Percentiles rank a stretch among this genome's conserved stretches.
Conservation (phyloP, 2,113 vertebrate genomes). For the Grus americana region DNA sequence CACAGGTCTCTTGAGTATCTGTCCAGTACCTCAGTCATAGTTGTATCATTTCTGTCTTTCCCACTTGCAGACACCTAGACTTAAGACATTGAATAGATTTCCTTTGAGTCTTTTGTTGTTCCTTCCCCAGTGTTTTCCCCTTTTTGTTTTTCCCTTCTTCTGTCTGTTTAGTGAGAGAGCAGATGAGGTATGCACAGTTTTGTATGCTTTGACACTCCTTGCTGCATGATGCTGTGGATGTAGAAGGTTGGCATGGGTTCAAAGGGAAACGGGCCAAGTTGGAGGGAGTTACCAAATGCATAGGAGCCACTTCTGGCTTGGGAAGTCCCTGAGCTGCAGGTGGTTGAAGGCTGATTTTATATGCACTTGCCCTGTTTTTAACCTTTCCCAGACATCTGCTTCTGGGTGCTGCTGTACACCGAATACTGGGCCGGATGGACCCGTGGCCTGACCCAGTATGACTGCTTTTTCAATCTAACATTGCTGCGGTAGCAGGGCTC, state of each 20-base stretch:
- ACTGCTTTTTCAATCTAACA: background rate
- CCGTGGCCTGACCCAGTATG: background rate
- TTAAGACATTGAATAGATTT: background rate
- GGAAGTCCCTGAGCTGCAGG: background rate
- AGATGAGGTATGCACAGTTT: background rate
- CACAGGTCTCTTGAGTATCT: background rate
- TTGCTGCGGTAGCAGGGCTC: background rate
- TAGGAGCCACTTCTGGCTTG: background rate
- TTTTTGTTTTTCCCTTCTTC: background rate
- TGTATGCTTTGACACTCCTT: background rate
- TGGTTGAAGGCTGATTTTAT: background rate
- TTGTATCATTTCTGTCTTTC: background rate
- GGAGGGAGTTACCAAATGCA: background rate
- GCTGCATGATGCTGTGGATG: background rate
- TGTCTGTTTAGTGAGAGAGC: background rate
- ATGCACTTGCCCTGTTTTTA: background rate
- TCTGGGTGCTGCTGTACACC: background rate
- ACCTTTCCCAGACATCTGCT: background rate
- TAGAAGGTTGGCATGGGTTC: background rate
- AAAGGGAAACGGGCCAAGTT: background rate
- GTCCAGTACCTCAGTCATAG: background rate
- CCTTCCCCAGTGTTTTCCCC: background rate
- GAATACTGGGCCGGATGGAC: background rate
- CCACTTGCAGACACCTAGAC: background rate
- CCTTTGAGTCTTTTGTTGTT: background rate